Base-by-base conservation (phyloP, 2,888 invertebrate species). In the Plebejus melissa region DNA sequence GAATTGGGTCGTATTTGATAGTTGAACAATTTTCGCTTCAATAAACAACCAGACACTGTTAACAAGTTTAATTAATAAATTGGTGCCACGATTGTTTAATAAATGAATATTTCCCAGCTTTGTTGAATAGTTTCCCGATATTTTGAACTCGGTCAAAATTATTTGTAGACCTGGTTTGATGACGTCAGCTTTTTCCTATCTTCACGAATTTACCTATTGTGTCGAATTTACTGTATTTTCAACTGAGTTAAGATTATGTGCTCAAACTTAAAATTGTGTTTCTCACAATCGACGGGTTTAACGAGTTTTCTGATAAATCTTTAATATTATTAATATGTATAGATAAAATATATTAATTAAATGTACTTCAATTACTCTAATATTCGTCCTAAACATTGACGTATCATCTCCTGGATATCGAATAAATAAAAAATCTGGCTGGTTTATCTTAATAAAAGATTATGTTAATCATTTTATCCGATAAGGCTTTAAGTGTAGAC, bases 341-440 rank as follows among this genome's bases (percentile, higher is more conserved):
- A 65, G 13, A 65, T 65, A 71, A 71, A 71, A n/a, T 41, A 71
- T 22, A 41, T 41, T 72, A 32, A 32, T 16, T 72, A 32, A 50
- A 54, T 22, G 70, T 72, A 72, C 11, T 50, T 54, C 50, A 54
- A 54, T 70, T 70, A 70, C 41, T 41, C 70, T 72, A 72, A 65
- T 72, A 54, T 46, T 72, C 72, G 72, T 72, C 72, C 72, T 72
- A 65, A 36, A 11, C 13, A 16, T 65, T 65, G 65, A 65, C 65
- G 65, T 65, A 65, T 28, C 36, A 36, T 65, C 28, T 65, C 13
- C 65, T 65, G 32, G 65, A 65, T 65, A 32, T 36, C 65, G 65
- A 32, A 2, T 22, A 11, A 28, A 22, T 57, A 60, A 60, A 28
- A 60, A 60, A 22, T 6, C 9, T 9, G 22, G 60, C 5, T 22